Base-by-base conservation (phyloP, 2,113 vertebrate genomes). In the Eleginops maclovinus region DNA sequence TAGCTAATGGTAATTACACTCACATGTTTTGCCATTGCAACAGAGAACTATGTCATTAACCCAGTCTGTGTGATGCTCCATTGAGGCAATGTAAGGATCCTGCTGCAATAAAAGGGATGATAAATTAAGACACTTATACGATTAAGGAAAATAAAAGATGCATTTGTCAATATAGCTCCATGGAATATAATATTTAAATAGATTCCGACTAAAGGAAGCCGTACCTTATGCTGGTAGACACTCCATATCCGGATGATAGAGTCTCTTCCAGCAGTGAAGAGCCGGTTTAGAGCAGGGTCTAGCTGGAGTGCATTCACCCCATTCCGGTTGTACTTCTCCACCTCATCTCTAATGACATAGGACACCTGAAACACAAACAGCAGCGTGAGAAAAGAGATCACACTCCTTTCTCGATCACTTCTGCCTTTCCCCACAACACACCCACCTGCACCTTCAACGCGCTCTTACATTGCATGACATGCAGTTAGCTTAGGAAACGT, bases 221-320 rank as follows among this genome's bases (percentile, higher is more conserved):
- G 13, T 92, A 99, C 98, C 95, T 99, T 99, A 95, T 99, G 97
- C 91, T 99, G 98, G 90, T 95, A 99, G 91, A 99, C 96, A 19
- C 97, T 99, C 98, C 98, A 99, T 97, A 99, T 99, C 82, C 98
- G 95, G 86, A 99, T 97, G 88, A 99, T 99, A 1, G 98, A 99
- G 92, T 99, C 98, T 17, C 98, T 93, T 0, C 98, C 98, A 0
- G 98, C 97, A 0, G 98, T 99, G 91, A 99, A 99, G 71, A 99
- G 98, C 59, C 98, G 95, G 67, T 99, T 99, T 3, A 99, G 75
- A 0, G 97, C 94, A 21, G 97, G 97, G 87, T 99, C 97, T 46
- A 99, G 94, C 90, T 99, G 98, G 75, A 99, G 95, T 0, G 98
- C 98, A 13, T 99, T 99, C 21, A 99, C 98, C 64, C 98, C 98